A percentile compares a stretch with the other conserved stretches of the same genome.
These are phyloP conservation scores for Psettodes erumei DNA, from an alignment of 2,113 vertebrate genomes.

Conservation along the genomic window DNA sequence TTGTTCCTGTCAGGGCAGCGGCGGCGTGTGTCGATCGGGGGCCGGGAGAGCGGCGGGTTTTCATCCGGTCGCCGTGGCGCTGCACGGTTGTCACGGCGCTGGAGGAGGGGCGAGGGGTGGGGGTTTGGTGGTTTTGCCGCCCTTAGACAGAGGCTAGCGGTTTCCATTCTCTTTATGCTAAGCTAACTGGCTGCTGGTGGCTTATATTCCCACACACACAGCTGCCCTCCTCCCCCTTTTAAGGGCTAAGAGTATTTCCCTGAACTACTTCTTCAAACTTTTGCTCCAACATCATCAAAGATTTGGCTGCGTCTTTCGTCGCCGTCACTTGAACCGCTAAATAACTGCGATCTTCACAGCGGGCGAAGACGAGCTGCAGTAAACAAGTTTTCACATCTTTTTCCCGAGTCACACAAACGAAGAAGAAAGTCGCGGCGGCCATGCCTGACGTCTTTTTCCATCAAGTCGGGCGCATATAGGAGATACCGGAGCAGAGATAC, in stretches of 20 bases:
- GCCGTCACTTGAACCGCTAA: neutral
- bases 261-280: neutral
- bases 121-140: too few species aligned
- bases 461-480: constrained; percentile 5
- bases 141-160: neutral
- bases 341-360: neutral
- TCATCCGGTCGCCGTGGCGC: neutral
- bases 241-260: too few species aligned
- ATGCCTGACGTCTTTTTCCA: constrained; percentile 33
- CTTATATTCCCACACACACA: neutral
- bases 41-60: neutral
- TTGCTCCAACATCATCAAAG: neutral
- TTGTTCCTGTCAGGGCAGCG: constrained; percentile 5
- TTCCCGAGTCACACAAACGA: neutral
- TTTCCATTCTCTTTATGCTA: neutral
- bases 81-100: too few species aligned
- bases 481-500: neutral
- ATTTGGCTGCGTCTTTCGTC: too few species aligned
- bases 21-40: constrained; percentile 11
- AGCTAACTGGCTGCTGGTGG: neutral
- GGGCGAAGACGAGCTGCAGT: neutral
- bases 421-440: neutral
- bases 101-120: too few species aligned
- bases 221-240: too few species aligned
- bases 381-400: neutral